A percentile compares a stretch with the other conserved stretches of the same genome.
phyloP scores from a whole-genome alignment of 2,888 invertebrate genomes.

The Eilema depressum region DNA sequence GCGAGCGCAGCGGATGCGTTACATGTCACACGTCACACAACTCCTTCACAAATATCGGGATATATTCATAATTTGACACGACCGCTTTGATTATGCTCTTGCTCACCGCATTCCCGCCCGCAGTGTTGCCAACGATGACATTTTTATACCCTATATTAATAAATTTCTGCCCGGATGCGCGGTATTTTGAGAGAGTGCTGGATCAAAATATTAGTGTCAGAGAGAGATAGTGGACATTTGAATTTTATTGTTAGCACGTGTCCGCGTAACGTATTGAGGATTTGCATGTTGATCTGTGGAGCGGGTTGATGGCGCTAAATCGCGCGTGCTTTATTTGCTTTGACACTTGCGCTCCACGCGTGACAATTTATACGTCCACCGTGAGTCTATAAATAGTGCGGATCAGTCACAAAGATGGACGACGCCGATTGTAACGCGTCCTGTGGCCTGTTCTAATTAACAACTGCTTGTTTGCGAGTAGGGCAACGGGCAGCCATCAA shows the following conservation, averaged over 20 bases:
- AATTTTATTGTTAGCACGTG: conserved; percentile 78
- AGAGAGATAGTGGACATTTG: conserved; percentile 58
- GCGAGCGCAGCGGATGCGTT: conserved; percentile 70
- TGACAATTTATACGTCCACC: conserved; percentile 49
- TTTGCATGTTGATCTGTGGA: conserved; percentile 63
- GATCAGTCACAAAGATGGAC: conserved; percentile 49
- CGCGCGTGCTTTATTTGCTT: conserved; percentile 58
- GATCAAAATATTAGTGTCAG: conserved; percentile 73
- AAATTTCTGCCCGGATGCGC: conserved; percentile 77
- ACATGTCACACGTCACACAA: conserved; percentile 78
- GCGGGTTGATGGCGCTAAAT: conserved; percentile 59
- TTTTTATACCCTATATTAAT: conserved; percentile 74
- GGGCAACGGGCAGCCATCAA: conserved; percentile 3
- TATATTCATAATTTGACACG: conserved; percentile 81
- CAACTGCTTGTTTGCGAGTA: conserved; percentile 11
- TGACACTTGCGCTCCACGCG: conserved; percentile 44
- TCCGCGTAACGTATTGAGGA: conserved; percentile 54
- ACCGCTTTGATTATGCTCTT: conserved; percentile 73
- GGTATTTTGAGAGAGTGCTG: conserved; percentile 68
- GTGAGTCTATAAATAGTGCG: conserved; percentile 46
- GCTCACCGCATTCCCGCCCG: conserved; percentile 56
- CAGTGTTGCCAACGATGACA: conserved; percentile 72
- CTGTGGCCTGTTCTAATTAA: conserved; percentile 36
- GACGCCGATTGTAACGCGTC: conserved; percentile 35
- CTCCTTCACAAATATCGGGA: conserved; percentile 82